Conservation (phyloP, 2,113 vertebrate species). For the Progne subis region DNA sequence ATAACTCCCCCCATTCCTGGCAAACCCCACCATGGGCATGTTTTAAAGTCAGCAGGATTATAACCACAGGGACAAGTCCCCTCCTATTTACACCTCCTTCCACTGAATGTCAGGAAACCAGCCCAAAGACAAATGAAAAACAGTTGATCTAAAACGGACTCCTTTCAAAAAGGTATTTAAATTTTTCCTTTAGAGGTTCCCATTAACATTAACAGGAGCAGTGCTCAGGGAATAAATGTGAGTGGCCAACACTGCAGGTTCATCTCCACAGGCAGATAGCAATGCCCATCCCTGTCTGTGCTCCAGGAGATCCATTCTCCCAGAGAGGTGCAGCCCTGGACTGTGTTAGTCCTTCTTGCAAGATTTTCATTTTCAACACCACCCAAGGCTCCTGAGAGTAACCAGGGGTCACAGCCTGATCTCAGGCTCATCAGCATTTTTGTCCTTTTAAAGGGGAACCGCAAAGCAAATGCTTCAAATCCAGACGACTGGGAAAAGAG, state of each 20-base stretch:
- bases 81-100: background rate
- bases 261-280: background rate
- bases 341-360: background rate
- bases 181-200: background rate
- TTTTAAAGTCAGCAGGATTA: background rate
- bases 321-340: background rate
- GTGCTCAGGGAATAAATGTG: background rate
- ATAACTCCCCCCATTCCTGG: background rate
- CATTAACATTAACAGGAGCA: background rate
- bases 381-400: background rate
- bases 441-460: background rate
- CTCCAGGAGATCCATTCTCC: rapidly evolving
- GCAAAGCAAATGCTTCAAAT: background rate
- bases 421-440: background rate
- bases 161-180: background rate
- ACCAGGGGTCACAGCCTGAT: background rate
- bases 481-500: background rate
- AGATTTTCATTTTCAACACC: background rate
- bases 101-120: background rate
- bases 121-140: background rate
- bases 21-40: background rate
- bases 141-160: background rate
- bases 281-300: rapidly evolving
- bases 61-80: background rate
- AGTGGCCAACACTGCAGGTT: background rate